These are phyloP conservation scores for Gallinago jamesoni DNA, from an alignment of 2,113 vertebrate species.

Conservation along the genomic window DNA sequence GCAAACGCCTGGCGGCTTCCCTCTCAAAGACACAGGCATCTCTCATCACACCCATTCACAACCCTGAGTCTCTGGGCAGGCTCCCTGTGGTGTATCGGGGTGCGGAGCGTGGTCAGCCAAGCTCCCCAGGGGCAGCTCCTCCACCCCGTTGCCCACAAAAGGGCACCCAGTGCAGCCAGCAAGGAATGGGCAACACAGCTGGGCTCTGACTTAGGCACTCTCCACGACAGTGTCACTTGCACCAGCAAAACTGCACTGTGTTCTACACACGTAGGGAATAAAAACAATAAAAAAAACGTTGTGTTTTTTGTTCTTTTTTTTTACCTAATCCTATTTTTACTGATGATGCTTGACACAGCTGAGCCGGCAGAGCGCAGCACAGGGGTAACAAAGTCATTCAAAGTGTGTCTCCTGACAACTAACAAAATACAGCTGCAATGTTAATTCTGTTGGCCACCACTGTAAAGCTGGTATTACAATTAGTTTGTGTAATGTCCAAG, in stretches of 20 bases:
- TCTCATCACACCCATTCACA: rapidly evolving
- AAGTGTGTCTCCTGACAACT: background rate
- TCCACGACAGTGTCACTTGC: background rate
- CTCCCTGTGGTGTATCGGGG: rapidly evolving
- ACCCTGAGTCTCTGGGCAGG: rapidly evolving
- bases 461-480: background rate
- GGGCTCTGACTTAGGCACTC: background rate
- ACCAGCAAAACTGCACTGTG: background rate
- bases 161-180: background rate
- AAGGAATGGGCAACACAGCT: rapidly evolving
- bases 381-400: background rate
- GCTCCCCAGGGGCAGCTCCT: background rate
- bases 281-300: background rate
- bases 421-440: background rate
- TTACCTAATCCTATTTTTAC: background rate
- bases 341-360: background rate
- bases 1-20: rapidly evolving
- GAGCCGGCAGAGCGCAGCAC: background rate
- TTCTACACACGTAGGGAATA: background rate
- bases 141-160: rapidly evolving
- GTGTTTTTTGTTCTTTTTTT: background rate
- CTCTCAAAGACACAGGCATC: background rate
- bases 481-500: background rate
- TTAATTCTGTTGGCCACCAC: background rate
- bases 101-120: rapidly evolving